Conservation (phyloP, 2,113 vertebrate species). For the Gnathonemus echidnorhynchus region DNA sequence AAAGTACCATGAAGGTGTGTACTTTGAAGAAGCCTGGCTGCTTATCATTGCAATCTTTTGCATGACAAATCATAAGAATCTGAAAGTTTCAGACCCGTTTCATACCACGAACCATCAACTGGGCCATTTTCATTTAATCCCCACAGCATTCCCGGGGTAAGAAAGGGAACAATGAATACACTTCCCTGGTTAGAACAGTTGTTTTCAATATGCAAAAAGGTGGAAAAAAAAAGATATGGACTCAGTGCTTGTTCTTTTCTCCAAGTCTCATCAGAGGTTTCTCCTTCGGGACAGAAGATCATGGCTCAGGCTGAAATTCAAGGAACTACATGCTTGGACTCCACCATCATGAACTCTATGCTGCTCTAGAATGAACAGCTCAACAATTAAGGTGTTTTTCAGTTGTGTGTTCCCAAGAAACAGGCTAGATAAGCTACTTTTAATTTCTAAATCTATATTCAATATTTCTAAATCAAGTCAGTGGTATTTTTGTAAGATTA, state of each 20-base stretch:
- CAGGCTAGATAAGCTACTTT: not conserved
- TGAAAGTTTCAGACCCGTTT: not conserved
- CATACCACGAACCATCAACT: not conserved
- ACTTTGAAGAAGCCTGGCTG: not conserved
- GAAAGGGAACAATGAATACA: not conserved
- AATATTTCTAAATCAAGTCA: not conserved
- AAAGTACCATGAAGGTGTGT: not conserved
- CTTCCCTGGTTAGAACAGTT: not conserved
- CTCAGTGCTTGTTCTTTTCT: not conserved
- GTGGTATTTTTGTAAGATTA: not conserved
- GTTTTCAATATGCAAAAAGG: not conserved
- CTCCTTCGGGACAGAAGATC: not conserved
- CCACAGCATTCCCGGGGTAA: not conserved
- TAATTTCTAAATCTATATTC: not conserved
- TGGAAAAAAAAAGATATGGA: not conserved
- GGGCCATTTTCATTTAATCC: not conserved
- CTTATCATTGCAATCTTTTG: not conserved
- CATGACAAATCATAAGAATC: not conserved
- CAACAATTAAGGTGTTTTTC: not conserved
- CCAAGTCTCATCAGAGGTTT: not conserved
- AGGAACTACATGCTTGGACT: not conserved
- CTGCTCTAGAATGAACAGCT: not conserved
- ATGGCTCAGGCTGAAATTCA: not conserved
- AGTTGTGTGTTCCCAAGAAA: not conserved
- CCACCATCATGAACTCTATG: not conserved